Percentiles rank a stretch among this genome's conserved stretches.
These are phyloP conservation scores for Oreortyx pictus DNA, from an alignment of 2,797 vertebrate species.

Conservation along the genomic window DNA sequence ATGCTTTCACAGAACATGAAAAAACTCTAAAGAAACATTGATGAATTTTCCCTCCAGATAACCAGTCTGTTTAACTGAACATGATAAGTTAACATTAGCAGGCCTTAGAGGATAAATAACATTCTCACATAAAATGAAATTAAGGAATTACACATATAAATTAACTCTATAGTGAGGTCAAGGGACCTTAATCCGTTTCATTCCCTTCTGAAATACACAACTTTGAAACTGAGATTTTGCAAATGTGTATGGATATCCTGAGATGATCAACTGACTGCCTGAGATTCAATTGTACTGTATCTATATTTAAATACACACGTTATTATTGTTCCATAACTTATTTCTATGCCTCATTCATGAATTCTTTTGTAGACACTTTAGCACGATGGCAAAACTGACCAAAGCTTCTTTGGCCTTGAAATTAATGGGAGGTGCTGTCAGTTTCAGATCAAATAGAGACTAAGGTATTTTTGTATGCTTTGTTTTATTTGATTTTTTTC, in stretches of 20 bases:
- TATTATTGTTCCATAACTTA: not conserved
- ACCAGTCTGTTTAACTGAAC: not conserved
- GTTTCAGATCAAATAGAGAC: not conserved
- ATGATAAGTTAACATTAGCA: not conserved
- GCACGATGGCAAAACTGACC: not conserved
- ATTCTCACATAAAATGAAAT: not conserved
- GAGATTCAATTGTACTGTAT: not conserved
- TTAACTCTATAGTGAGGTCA: not conserved
- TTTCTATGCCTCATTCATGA: not conserved
- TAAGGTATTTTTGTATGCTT: rapidly evolving
- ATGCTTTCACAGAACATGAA: not conserved
- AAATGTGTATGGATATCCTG: not conserved
- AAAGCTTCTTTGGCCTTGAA: not conserved
- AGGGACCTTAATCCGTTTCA: not conserved
- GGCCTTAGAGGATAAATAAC: not conserved
- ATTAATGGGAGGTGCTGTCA: rapidly evolving
- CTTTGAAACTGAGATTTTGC: not conserved
- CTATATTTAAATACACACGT: not conserved
- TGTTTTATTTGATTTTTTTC: not conserved
- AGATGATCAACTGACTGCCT: not conserved
- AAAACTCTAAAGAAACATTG: not conserved
- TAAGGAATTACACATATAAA: not conserved
- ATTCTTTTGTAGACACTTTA: not conserved
- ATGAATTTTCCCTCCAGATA: not conserved
- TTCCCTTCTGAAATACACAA: not conserved